Conservation (phyloP, 1,140 invertebrate genomes). For the Drosophila melanogaster region DNA sequence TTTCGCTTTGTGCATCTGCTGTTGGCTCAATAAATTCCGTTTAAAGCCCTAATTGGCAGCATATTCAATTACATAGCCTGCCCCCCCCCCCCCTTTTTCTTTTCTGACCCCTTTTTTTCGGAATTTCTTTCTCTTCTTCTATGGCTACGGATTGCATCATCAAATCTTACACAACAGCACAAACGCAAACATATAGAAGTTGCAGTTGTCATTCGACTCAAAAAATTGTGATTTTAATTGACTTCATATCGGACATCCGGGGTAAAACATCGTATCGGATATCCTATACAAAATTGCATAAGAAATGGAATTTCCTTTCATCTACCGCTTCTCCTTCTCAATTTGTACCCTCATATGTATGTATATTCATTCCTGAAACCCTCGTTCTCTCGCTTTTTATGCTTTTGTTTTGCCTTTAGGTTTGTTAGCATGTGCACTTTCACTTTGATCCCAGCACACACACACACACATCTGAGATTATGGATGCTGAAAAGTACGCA, state of each 20-base stretch:
- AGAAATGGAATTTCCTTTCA: constrained; percentile 6
- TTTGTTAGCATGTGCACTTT: constrained; percentile 33
- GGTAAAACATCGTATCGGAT: too few species aligned
- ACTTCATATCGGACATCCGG: too few species aligned
- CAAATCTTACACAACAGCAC: constrained; percentile 3
- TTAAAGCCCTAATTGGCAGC: constrained; percentile 38
- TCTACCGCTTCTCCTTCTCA: constrained; percentile 1
- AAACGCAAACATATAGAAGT: background rate
- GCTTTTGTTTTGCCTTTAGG: constrained; percentile 3
- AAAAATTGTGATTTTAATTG: too few species aligned
- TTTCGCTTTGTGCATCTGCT: background rate
- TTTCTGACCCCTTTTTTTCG: background rate
- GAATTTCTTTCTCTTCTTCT: background rate
- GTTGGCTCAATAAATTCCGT: constrained; percentile 39
- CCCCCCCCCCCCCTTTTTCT: too few species aligned
- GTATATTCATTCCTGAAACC: background rate
- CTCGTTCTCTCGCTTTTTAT: background rate
- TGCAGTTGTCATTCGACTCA: background rate
- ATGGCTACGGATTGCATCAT: constrained; percentile 28
- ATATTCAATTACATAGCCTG: constrained; percentile 35
- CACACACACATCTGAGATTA: background rate
- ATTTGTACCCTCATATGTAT: background rate
- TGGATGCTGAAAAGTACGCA: background rate
- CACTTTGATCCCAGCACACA: constrained; percentile 23
- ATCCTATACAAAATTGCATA: too few species aligned